These are phyloP conservation scores for Eurytoma adleriae DNA, from an alignment of 2,888 invertebrate species.

Conservation along the genomic window DNA sequence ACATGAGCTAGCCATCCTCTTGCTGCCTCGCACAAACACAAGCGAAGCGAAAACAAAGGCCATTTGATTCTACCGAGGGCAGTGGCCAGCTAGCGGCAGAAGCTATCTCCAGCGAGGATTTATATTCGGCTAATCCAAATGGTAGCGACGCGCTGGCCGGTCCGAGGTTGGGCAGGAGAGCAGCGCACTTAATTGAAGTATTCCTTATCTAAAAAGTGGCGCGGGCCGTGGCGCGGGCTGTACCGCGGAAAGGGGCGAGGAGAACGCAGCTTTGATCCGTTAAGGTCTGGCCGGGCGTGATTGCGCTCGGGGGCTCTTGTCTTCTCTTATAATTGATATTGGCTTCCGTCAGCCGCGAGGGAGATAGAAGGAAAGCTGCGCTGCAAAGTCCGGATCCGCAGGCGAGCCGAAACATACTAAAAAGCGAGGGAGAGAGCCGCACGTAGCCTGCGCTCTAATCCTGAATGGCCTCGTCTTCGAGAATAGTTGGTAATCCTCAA, in stretches of 20 bases:
- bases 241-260: conserved; percentile 66
- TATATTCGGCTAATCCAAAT: conserved; percentile 53
- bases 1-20: neutral
- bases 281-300: conserved; percentile 73
- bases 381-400: conserved; percentile 32
- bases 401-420: conserved; percentile 52
- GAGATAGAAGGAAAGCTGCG: conserved; percentile 50
- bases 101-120: conserved; percentile 40
- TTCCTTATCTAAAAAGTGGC: conserved; percentile 75
- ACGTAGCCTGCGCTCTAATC: conserved; percentile 65
- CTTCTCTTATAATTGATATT: conserved; percentile 76
- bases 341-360: conserved; percentile 60
- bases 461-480: conserved; percentile 73
- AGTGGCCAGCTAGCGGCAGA: conserved; percentile 9
- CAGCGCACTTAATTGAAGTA: conserved; percentile 72
- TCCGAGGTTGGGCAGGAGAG: neutral
- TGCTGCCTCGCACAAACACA: no score
- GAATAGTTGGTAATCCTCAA: conserved; percentile 75
- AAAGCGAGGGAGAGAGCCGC: conserved; percentile 35
- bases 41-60: no score
- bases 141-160: neutral
- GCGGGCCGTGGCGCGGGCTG: conserved; percentile 63
- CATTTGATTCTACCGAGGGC: conserved; percentile 2
- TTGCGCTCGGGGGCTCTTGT: conserved; percentile 73
- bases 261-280: conserved; percentile 71